phyloP scores from a whole-genome alignment of 2,113 vertebrate species.

The Capra hircus region DNA sequence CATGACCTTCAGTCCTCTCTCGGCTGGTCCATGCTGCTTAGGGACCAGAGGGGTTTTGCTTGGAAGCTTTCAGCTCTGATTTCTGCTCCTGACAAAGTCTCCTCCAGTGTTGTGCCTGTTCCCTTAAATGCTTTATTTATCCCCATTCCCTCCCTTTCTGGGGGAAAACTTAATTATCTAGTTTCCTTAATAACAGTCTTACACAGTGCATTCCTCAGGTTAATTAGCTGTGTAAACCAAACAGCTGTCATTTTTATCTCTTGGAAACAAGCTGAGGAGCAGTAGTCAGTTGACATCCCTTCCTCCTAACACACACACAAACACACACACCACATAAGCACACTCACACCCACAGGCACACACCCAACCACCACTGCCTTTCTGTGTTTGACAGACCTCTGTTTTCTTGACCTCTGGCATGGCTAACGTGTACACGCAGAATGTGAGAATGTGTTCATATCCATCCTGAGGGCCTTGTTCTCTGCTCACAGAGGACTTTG shows the following conservation, averaged over 20 bases:
- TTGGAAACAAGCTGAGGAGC: not conserved
- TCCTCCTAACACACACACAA: not conserved
- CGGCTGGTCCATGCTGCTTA: not conserved
- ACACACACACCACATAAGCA: no score
- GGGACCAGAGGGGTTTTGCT: not conserved
- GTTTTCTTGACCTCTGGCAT: not conserved
- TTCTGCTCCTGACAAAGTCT: not conserved
- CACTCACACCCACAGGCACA: not conserved
- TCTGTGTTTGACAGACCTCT: not conserved
- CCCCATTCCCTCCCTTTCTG: not conserved
- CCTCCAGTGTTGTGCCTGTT: not conserved
- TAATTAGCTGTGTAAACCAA: slow-evolving; percentile 41
- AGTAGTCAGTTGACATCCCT: not conserved
- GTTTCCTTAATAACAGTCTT: slow-evolving; percentile 39
- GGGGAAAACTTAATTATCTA: slow-evolving; percentile 31
- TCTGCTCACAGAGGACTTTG: not conserved
- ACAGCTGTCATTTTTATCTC: slow-evolving; percentile 47
- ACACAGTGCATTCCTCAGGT: slow-evolving; percentile 2
- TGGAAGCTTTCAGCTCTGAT: not conserved
- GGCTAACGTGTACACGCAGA: not conserved
- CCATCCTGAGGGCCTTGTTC: not conserved
- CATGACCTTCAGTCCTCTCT: not conserved
- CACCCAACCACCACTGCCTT: not conserved
- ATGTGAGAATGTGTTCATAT: not conserved
- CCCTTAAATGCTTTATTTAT: not conserved